A percentile compares a stretch with the other conserved stretches of the same genome.
Evolutionary conservation across 2,113 vertebrate genomes (phyloP).

Genomic region (Chionis minor): DNA sequence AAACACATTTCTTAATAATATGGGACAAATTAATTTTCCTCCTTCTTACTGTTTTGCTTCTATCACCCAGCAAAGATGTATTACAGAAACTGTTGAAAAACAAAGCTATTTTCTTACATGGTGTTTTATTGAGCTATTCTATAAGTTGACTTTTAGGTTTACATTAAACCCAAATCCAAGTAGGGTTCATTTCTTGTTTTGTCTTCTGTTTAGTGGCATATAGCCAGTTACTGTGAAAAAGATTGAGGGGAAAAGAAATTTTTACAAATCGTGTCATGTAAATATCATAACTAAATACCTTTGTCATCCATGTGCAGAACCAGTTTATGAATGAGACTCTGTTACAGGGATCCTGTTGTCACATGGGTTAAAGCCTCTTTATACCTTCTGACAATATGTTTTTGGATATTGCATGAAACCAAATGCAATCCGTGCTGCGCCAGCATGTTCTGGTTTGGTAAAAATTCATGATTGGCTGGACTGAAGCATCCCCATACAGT

Average conservation of each 20-base stretch:
- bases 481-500: neutral
- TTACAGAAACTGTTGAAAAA: neutral
- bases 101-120: neutral
- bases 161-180: neutral
- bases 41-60: neutral
- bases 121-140: neutral
- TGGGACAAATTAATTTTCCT: neutral
- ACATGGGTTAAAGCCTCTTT: neutral
- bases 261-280: neutral
- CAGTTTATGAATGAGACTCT: accelerated
- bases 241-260: neutral
- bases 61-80: neutral
- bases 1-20: neutral
- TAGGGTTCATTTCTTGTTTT: neutral
- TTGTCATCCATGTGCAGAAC: neutral
- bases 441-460: neutral
- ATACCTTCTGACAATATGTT: neutral
- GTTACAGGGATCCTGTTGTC: neutral
- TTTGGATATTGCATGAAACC: neutral
- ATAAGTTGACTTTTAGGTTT: neutral
- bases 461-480: neutral
- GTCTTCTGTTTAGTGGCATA: neutral
- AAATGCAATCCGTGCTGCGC: neutral
- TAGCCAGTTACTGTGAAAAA: neutral
- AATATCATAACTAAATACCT: neutral